These are phyloP conservation scores for Caenorhabditis japonica DNA, from an alignment of 2,888 invertebrate species.

Conservation along the genomic window DNA sequence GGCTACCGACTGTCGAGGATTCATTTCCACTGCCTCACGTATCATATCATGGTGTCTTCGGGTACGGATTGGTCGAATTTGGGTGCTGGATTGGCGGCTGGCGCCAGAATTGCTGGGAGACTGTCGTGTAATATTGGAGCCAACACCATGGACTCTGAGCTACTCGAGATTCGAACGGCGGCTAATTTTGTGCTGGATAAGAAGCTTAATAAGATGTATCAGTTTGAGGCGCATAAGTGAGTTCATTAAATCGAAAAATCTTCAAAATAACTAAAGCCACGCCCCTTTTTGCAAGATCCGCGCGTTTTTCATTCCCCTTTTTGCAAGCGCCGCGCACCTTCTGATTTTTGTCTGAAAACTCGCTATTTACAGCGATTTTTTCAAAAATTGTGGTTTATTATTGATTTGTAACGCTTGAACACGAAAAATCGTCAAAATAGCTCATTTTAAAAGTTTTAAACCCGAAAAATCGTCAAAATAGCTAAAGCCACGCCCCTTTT, in stretches of 20 bases:
- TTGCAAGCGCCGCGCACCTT: too few species aligned
- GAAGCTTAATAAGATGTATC: conserved; percentile 69
- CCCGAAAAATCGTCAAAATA: too few species aligned
- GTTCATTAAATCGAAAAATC: conserved; percentile 3
- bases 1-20: conserved; percentile 78
- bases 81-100: conserved; percentile 78
- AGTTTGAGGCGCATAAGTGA: conserved; percentile 75
- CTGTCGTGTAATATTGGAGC: conserved; percentile 77
- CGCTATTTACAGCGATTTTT: too few species aligned
- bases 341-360: too few species aligned
- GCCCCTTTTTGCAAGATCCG: too few species aligned
- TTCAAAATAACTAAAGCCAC: neutral
- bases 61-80: conserved; percentile 78
- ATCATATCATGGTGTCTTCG: conserved; percentile 78
- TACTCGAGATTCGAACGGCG: conserved; percentile 78
- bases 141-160: conserved; percentile 69
- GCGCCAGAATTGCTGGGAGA: conserved; percentile 78
- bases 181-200: conserved; percentile 77
- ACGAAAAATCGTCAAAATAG: too few species aligned
- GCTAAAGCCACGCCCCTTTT: too few species aligned
- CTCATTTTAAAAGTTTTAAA: too few species aligned
- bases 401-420: too few species aligned
- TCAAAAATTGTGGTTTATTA: too few species aligned
- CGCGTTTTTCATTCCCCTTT: too few species aligned
- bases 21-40: conserved; percentile 80